A percentile compares a stretch with the other conserved stretches of the same genome.
phyloP scores from a whole-genome alignment of 1,140 invertebrate genomes.

The Polypedilum pembai region DNA sequence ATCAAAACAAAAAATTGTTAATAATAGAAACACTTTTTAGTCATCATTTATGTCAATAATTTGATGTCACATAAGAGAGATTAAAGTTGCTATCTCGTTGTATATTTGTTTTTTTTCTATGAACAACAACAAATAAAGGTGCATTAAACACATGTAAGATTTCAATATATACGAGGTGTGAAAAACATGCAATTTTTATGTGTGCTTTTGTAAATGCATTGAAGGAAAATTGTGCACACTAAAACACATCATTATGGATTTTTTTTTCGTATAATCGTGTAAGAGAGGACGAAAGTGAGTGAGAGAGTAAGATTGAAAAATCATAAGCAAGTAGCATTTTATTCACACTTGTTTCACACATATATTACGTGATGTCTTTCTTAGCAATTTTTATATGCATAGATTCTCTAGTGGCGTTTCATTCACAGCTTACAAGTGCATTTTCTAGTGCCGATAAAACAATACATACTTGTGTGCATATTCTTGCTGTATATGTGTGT shows the following conservation, averaged over 20 bases:
- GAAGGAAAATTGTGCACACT: background rate
- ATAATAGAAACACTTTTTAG: too few species aligned
- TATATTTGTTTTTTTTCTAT: too few species aligned
- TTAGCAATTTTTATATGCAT: background rate
- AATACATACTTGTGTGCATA: background rate
- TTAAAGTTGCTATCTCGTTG: too few species aligned
- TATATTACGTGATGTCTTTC: background rate
- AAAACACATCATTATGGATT: conserved; percentile 10
- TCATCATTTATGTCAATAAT: too few species aligned
- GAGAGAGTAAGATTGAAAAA: background rate
- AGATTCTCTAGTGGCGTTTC: background rate
- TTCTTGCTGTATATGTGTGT: background rate
- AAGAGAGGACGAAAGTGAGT: background rate
- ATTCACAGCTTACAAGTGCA: background rate
- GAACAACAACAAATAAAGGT: background rate
- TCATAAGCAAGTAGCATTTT: background rate
- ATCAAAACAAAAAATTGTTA: too few species aligned
- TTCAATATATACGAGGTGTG: background rate
- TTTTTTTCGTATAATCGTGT: background rate
- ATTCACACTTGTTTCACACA: conserved; percentile 20
- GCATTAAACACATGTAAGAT: background rate
- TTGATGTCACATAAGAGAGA: too few species aligned
- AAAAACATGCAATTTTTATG: background rate
- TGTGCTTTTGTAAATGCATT: background rate
- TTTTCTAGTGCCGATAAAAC: conserved; percentile 3